Conservation (phyloP, 2,797 vertebrate genomes). For the Phalloptychus januarius region DNA sequence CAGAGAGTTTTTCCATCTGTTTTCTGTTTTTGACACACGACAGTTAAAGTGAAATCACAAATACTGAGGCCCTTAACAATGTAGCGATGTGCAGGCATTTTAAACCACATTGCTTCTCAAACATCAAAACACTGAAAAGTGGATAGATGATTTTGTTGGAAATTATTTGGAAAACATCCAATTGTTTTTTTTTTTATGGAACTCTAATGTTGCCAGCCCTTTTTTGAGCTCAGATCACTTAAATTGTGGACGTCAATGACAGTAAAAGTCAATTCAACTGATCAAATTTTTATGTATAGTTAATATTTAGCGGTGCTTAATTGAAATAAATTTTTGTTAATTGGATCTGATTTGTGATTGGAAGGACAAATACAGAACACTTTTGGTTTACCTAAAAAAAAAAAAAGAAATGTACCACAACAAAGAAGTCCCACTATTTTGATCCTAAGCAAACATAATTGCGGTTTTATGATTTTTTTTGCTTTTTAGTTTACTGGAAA, state of each 20-base stretch:
- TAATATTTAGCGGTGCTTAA: background rate
- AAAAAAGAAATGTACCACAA: background rate
- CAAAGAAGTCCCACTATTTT: background rate
- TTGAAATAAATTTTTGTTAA: background rate
- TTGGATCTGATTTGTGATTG: background rate
- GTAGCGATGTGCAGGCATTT: background rate
- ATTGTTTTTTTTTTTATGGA: background rate
- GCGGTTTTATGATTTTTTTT: background rate
- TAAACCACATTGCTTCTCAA: background rate
- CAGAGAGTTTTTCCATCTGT: conserved; percentile 18
- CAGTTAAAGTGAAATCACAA: conserved; percentile 8
- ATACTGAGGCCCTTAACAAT: conserved; percentile 1
- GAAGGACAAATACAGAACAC: background rate
- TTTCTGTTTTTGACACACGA: conserved; percentile 12
- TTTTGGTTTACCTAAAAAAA: background rate
- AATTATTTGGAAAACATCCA: background rate
- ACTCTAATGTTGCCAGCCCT: background rate
- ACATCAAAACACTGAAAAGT: background rate
- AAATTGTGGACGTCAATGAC: background rate
- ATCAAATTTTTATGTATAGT: background rate
- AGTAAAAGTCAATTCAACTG: background rate
- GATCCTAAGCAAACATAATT: background rate
- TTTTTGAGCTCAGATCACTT: background rate
- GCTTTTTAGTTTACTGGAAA: background rate
- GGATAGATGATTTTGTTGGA: background rate